Base-by-base conservation (phyloP, 2,888 invertebrate species). In the Drepanosiphum platanoidis region DNA sequence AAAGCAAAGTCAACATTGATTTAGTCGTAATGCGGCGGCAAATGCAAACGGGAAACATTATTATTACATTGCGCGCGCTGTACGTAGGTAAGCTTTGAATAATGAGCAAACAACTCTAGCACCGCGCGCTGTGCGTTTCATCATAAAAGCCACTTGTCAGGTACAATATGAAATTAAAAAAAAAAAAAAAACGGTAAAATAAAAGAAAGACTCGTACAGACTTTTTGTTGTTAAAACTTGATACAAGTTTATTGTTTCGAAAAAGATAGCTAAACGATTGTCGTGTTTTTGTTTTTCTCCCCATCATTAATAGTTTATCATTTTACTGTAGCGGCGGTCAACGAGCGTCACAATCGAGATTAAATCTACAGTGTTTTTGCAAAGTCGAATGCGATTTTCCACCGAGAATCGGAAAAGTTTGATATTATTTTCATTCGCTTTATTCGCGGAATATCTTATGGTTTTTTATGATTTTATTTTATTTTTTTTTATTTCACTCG, bases 31-130 rank as follows among this genome's bases (percentile, higher is more conserved):
- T 34, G 58, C 8, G 8, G n/a, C 9, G 5, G 32, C 18, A 52
- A 64, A 64, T 30, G 27, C 64, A 64, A 64, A 64, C 5, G 34
- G 58, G 3, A 27, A n/a, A 36, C n/a, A n/a, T n/a, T n/a, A n/a
- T 58, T 27, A 58, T 18, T 75, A 15, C 9, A 58, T 13, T 27
- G 58, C 13, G 18, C 15, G 34, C n/a, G 7, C n/a, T 36, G 9
- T 27, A 64, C n/a, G 9, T 46, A 75, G 34, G 36, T n/a, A n/a
- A 74, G 15, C 58, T 13, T 34, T 34, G 27, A 58, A 75, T 58
- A 75, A 58, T 36, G 58, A 75, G 75, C 18, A 58, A 75, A 75
- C 58, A 36, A n/a, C n/a, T n/a, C n/a, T n/a, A n/a, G n/a, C n/a
- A n/a, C n/a, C n/a, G n/a, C n/a, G 64, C 27, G 27, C 2, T 27